Evolutionary conservation across 2,113 vertebrate genomes (phyloP), one percentile per base, ranked within the genome.

Genomic region (Campylorhamphus procurvoides): DNA sequence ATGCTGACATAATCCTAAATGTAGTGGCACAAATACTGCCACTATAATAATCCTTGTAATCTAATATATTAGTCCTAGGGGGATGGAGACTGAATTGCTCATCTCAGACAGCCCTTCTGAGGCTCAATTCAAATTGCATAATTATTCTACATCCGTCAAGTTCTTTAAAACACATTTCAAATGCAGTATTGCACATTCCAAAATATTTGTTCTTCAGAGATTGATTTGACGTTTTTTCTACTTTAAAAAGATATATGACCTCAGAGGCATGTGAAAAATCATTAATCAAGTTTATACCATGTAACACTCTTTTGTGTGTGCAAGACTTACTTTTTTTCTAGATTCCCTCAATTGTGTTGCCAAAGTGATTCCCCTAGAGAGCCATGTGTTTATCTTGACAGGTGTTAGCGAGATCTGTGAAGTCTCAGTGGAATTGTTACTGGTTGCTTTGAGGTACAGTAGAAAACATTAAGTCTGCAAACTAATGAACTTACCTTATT

Each of bases 311-410:
- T 91, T 39, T 87, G 81, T 89, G 78, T 72, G 67, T 56, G 92
- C 85, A 95, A 97, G 90, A 83, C 93, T 96, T 94, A 92, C n/a
- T 96, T 89, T 91, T 97, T 95, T 93, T 52, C 89, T 78, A 91
- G 86, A 94, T 96, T 97, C 94, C 92, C 95, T 98, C 96, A 97
- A 91, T 96, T 97, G 84, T 20, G 14, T 94, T 97, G 92, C 97
- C 94, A 97, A 96, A 96, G 96, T 94, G 92, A 97, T 97, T 97
- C 97, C 98, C 95, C 96, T 22, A 74, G 97, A 97, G 97, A 96
- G 93, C 72, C 77, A 67, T 96, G 95, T 98, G 97, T 98, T 98
- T 98, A 97, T 97, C 97, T 95, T 98, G 98, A 98, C 98, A 98
- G 98, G 97, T 98, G 98, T 97, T 98, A 92, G 87, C 3, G 75